Conservation (phyloP, 2,888 invertebrate genomes). For the Poecilobothrus nobilitatus region DNA sequence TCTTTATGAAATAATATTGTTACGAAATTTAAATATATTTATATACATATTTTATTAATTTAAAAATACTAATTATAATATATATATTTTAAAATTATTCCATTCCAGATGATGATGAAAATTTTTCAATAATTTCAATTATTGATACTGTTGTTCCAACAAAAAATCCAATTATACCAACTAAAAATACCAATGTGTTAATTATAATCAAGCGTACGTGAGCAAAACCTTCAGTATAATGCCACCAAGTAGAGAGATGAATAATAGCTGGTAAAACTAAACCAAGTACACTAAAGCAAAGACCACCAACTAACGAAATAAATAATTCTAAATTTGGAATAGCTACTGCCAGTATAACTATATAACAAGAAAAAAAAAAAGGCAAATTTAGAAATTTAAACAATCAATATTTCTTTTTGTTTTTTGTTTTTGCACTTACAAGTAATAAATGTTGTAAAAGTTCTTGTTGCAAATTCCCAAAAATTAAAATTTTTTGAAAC, state of each 20-base stretch:
- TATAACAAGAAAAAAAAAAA: slow-evolving; percentile 25
- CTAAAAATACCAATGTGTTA: slow-evolving; percentile 38
- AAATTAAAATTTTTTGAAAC: slow-evolving; percentile 37
- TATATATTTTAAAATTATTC: too few relatives aligned
- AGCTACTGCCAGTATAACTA: slow-evolving; percentile 64
- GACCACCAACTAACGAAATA: slow-evolving; percentile 67
- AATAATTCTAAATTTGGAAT: slow-evolving; percentile 64
- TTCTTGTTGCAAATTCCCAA: slow-evolving; percentile 49
- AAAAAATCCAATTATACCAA: slow-evolving; percentile 55
- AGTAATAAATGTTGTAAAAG: slow-evolving; percentile 49
- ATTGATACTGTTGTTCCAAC: slow-evolving; percentile 48
- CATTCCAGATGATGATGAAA: neutral
- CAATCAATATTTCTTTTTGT: neutral
- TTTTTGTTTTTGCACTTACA: slow-evolving; percentile 44
- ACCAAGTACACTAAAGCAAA: slow-evolving; percentile 63
- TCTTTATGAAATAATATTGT: too few relatives aligned
- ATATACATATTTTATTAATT: too few relatives aligned
- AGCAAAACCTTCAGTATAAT: slow-evolving; percentile 48
- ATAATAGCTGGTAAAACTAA: slow-evolving; percentile 68
- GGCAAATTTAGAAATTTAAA: neutral
- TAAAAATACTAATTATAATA: too few relatives aligned
- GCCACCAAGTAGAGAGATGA: slow-evolving; percentile 61
- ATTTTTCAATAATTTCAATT: neutral
- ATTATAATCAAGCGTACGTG: slow-evolving; percentile 48
- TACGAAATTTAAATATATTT: too few relatives aligned